Evolutionary conservation across 2,888 invertebrate species (phyloP).

Genomic region (Microdon myrmicae): DNA sequence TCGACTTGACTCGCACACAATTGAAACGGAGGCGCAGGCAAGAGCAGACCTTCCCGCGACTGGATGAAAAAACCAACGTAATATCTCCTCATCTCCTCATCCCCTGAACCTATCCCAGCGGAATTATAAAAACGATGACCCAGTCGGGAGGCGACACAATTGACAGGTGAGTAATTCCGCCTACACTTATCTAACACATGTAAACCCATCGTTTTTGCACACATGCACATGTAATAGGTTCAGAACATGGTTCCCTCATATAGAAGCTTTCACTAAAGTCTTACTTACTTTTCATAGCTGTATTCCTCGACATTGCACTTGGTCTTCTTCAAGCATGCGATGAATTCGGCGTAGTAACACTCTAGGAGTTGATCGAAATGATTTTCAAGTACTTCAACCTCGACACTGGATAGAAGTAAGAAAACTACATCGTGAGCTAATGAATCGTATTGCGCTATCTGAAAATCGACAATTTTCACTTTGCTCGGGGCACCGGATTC

Average conservation of each 20-base stretch:
- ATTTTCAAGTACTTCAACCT: conserved; percentile 65
- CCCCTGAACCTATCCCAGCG: too few species aligned
- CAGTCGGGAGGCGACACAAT: too few species aligned
- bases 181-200: background rate
- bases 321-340: conserved; percentile 65
- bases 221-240: background rate
- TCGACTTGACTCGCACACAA: too few species aligned
- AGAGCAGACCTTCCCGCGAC: too few species aligned
- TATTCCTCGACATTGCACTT: conserved; percentile 64
- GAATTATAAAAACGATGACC: too few species aligned
- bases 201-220: background rate
- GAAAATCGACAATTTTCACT: conserved; percentile 72
- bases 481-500: conserved; percentile 64
- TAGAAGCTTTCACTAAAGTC: background rate
- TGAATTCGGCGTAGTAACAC: conserved; percentile 69
- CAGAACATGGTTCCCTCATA: background rate
- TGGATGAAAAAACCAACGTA: too few species aligned
- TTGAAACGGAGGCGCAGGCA: too few species aligned
- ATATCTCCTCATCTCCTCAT: too few species aligned
- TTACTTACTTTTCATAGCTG: conserved; percentile 64
- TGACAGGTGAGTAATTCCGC: too few species aligned
- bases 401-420: conserved; percentile 70
- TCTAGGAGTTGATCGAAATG: conserved; percentile 69
- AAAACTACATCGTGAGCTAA: conserved; percentile 70
- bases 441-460: conserved; percentile 69